These are phyloP conservation scores for Aphaenogaster floridana DNA, from an alignment of 1,140 invertebrate genomes.

Conservation along the genomic window DNA sequence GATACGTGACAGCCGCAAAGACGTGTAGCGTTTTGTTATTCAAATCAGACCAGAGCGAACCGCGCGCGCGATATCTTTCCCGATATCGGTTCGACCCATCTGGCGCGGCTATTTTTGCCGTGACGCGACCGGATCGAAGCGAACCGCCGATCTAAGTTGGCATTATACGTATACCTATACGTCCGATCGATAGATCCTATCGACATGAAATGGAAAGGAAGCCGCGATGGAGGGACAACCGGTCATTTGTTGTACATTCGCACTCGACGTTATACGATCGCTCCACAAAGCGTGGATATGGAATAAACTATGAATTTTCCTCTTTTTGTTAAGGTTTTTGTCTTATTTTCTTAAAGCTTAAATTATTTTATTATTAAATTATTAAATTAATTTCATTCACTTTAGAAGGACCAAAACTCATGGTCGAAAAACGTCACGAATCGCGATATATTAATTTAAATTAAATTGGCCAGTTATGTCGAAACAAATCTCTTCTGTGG, in stretches of 20 bases:
- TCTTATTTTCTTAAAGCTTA: not conserved
- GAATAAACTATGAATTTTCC: not conserved
- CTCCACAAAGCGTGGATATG: not conserved
- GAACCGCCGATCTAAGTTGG: constrained; percentile 61
- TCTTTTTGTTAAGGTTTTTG: not conserved
- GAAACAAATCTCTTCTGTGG: too few species aligned
- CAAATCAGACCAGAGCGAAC: constrained; percentile 72
- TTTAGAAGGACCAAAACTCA: too few species aligned
- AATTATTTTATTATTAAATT: not conserved
- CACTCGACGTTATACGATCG: not conserved
- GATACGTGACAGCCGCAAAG: constrained; percentile 68
- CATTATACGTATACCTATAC: constrained; percentile 53
- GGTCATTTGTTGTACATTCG: constrained; percentile 52
- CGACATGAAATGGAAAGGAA: constrained; percentile 56
- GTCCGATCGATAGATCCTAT: constrained; percentile 77
- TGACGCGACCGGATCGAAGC: constrained; percentile 50
- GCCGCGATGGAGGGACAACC: constrained; percentile 40
- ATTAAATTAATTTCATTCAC: too few species aligned
- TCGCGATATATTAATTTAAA: too few species aligned
- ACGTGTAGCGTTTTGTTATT: constrained; percentile 78
- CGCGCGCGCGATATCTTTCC: constrained; percentile 74
- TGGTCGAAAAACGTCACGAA: too few species aligned
- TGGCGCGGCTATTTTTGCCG: constrained; percentile 75
- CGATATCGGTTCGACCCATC: constrained; percentile 78
- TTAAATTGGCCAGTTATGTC: too few species aligned